Percentiles rank a stretch among this genome's conserved stretches.
Conservation (phyloP, 2,888 invertebrate species). For the Auanema sp. region DNA sequence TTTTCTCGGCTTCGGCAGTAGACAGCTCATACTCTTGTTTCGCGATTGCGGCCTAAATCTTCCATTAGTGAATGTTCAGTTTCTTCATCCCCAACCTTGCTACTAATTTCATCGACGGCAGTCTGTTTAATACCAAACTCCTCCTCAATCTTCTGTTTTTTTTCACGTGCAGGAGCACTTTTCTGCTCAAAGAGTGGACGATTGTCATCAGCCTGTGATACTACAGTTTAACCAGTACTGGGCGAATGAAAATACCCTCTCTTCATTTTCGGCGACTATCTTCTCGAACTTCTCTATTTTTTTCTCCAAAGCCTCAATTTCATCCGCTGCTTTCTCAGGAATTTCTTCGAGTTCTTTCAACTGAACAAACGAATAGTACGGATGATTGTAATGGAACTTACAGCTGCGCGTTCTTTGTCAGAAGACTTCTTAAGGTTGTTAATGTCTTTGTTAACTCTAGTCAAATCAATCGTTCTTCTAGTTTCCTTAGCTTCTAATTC, state of each 20-base stretch:
- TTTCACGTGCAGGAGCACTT: constrained; percentile 13
- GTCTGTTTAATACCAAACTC: constrained; percentile 23
- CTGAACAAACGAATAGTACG: constrained; percentile 14
- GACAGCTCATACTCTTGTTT: constrained; percentile 71
- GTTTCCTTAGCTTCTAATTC: constrained; percentile 20
- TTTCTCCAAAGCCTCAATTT: constrained; percentile 32
- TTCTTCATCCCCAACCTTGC: constrained; percentile 74
- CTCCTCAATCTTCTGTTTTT: constrained; percentile 17
- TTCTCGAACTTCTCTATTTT: constrained; percentile 69
- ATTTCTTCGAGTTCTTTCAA: constrained; percentile 25
- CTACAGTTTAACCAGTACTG: neutral
- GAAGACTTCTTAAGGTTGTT: neutral
- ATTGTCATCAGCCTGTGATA: constrained; percentile 11
- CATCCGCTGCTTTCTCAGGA: constrained; percentile 40
- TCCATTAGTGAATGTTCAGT: neutral
- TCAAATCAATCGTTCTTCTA: constrained; percentile 44
- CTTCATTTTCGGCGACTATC: constrained; percentile 6
- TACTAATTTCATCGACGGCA: constrained; percentile 23
- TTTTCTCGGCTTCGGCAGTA: constrained; percentile 19
- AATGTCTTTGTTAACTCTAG: constrained; percentile 29
- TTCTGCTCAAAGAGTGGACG: constrained; percentile 15
- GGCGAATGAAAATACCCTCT: neutral
- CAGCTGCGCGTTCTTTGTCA: neutral
- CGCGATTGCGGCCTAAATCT: constrained; percentile 13
- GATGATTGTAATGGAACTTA: no score